Conservation (phyloP, 2,797 vertebrate species). For the Neolamprologus multifasciatus region DNA sequence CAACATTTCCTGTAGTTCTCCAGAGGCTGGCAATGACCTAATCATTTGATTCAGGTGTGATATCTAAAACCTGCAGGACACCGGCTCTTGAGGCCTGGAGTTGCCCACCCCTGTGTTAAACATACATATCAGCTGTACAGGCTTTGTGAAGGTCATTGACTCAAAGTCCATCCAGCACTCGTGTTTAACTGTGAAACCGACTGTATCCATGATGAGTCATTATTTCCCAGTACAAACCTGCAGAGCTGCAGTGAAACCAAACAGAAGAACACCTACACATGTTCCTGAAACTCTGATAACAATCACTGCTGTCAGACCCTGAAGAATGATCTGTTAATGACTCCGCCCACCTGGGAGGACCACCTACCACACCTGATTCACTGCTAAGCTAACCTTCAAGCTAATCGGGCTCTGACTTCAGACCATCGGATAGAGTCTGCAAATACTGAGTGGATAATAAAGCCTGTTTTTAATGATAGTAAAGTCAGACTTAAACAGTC, state of each 20-base stretch:
- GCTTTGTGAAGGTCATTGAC: not conserved
- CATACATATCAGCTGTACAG: not conserved
- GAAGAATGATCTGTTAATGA: not conserved
- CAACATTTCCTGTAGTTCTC: not conserved
- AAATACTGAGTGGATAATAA: not conserved
- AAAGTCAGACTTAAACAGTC: not conserved
- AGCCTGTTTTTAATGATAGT: accelerated
- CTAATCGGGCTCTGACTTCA: not conserved
- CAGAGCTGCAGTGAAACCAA: not conserved
- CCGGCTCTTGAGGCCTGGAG: not conserved
- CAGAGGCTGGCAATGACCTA: not conserved
- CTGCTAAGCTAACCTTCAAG: not conserved
- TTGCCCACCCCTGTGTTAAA: not conserved
- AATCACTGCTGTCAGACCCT: not conserved
- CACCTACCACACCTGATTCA: not conserved
- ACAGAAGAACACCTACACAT: not conserved
- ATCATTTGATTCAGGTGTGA: not conserved
- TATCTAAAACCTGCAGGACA: not conserved
- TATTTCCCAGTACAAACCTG: not conserved
- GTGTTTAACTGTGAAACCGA: not conserved
- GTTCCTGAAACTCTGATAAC: not conserved
- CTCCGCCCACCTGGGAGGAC: not conserved
- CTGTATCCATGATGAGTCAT: not conserved
- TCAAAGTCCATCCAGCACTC: not conserved
- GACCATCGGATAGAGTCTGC: not conserved